phyloP scores from a whole-genome alignment of 2,888 invertebrate species.

The Conops quadrifasciatus region DNA sequence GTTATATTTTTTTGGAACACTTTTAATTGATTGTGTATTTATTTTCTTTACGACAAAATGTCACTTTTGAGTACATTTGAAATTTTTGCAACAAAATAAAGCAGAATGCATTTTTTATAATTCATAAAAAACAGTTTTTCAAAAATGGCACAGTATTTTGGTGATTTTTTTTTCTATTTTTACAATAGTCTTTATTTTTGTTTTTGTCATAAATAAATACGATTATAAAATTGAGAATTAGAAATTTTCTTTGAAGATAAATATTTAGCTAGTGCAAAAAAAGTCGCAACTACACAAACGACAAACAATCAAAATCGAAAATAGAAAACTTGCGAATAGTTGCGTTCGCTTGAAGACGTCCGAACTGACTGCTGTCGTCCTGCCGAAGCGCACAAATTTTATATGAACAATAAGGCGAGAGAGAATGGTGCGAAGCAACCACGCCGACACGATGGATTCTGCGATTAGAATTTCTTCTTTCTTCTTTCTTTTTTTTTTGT shows the following conservation, averaged over 20 bases:
- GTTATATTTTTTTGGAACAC: too few relatives aligned
- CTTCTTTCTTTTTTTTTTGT: not conserved
- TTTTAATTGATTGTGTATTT: too few relatives aligned
- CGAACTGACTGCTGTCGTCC: constrained; percentile 53
- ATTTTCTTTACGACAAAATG: too few relatives aligned
- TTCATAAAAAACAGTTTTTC: too few relatives aligned
- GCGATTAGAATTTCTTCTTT: not conserved
- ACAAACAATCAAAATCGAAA: constrained; percentile 11
- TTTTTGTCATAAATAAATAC: not conserved
- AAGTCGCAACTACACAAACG: constrained; percentile 12
- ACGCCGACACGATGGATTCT: not conserved
- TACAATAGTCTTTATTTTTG: constrained; percentile 2
- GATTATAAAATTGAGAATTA: too few relatives aligned
- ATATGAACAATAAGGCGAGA: constrained; percentile 46
- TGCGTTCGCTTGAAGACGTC: constrained; percentile 49
- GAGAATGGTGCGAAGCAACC: constrained; percentile 11
- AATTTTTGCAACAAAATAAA: too few relatives aligned
- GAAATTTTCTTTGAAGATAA: not conserved
- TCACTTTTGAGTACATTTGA: too few relatives aligned
- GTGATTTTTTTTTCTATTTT: too few relatives aligned
- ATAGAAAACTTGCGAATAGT: constrained; percentile 42
- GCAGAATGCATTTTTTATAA: too few relatives aligned
- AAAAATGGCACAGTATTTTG: too few relatives aligned
- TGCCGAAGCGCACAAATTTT: constrained; percentile 50
- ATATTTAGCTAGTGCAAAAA: constrained; percentile 1